phyloP scores from a whole-genome alignment of 2,888 invertebrate genomes.

The Toxonevra muliebris region DNA sequence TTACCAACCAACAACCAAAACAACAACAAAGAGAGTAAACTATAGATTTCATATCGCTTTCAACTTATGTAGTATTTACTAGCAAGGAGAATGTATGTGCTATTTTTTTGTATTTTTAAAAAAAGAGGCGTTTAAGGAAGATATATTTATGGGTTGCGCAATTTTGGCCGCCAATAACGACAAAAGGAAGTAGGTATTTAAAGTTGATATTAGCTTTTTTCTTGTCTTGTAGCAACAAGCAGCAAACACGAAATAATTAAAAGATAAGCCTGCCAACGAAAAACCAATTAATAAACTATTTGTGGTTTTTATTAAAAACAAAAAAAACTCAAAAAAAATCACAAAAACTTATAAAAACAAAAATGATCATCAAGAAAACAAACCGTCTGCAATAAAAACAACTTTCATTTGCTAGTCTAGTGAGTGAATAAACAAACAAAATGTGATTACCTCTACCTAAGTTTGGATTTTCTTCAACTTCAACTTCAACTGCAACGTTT shows the following conservation, averaged over 20 bases:
- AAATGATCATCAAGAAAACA: constrained; percentile 2
- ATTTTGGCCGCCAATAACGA: constrained; percentile 23
- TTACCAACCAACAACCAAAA: constrained; percentile 41
- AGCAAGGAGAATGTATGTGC: not conserved
- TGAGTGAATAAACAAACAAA: too few species aligned
- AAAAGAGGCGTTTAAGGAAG: constrained; percentile 41
- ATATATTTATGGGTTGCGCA: constrained; percentile 42
- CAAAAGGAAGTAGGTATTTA: constrained; percentile 2
- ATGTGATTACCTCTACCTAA: too few species aligned
- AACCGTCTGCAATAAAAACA: constrained; percentile 32
- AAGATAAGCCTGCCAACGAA: constrained; percentile 30
- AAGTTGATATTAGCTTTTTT: constrained; percentile 8
- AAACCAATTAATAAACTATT: constrained; percentile 22
- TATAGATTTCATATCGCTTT: constrained; percentile 22
- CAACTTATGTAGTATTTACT: not conserved
- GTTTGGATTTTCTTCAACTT: too few species aligned
- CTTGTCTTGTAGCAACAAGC: not conserved
- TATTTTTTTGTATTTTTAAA: constrained; percentile 18
- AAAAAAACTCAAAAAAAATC: constrained; percentile 13
- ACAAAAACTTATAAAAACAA: constrained; percentile 6
- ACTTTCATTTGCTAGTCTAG: constrained; percentile 36
- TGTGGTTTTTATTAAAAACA: constrained; percentile 9
- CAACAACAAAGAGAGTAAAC: constrained; percentile 29
- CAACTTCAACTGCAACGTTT: too few species aligned
- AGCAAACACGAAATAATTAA: constrained; percentile 28